Conservation (phyloP, 2,113 vertebrate genomes). For the Myiozetetes cayanensis region DNA sequence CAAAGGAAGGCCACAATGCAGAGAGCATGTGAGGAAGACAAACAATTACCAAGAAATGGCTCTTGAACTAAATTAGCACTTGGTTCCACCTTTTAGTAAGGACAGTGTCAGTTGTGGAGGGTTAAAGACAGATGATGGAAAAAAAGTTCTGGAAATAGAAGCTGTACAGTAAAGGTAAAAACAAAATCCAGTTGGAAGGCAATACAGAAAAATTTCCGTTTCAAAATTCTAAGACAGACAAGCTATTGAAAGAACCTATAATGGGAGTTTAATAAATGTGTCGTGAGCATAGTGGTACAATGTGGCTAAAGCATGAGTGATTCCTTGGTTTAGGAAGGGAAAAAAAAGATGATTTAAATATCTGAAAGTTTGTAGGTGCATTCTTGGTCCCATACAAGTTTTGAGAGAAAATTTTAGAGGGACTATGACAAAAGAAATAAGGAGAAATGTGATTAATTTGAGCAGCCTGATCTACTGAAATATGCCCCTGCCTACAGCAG, state of each 20-base stretch:
- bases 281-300: not conserved
- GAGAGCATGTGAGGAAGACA: not conserved
- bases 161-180: not conserved
- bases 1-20: not conserved
- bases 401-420: not conserved
- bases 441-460: not conserved
- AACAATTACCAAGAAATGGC: not conserved
- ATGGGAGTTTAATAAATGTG: not conserved
- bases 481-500: not conserved
- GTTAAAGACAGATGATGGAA: not conserved
- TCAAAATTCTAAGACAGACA: not conserved
- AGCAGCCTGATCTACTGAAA: not conserved
- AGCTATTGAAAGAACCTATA: not conserved
- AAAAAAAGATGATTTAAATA: not conserved
- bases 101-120: not conserved
- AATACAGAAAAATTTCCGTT: not conserved
- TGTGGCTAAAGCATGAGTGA: not conserved
- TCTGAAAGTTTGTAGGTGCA: not conserved
- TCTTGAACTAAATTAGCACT: not conserved
- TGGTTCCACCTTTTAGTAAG: not conserved
- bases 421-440: not conserved
- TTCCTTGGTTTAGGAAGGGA: not conserved
- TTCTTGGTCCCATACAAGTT: not conserved
- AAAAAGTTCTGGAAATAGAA: not conserved
- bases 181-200: not conserved